These are phyloP conservation scores for Strix occidentalis DNA, from an alignment of 2,797 vertebrate genomes.

Conservation along the genomic window DNA sequence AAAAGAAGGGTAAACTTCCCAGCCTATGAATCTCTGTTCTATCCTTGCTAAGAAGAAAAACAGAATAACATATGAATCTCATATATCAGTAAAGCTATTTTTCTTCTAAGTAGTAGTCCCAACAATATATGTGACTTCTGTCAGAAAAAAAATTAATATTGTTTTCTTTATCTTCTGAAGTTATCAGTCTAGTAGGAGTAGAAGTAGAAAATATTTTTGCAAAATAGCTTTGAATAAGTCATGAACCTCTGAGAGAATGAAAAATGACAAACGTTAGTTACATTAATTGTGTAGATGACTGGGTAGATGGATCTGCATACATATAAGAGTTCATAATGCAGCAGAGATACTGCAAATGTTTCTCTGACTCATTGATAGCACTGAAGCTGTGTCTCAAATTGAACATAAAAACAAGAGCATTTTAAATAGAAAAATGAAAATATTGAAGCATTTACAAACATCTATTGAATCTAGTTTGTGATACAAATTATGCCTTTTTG, in stretches of 20 bases:
- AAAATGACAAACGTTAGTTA: background rate
- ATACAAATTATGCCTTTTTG: background rate
- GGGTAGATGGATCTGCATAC: background rate
- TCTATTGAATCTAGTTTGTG: background rate
- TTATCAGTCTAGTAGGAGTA: background rate
- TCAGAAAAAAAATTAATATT: background rate
- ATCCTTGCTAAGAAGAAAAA: background rate
- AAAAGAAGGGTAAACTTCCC: background rate
- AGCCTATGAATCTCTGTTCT: background rate
- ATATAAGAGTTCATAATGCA: background rate
- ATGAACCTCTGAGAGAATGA: background rate
- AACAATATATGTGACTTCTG: background rate
- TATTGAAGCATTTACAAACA: background rate
- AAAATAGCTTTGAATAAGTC: background rate
- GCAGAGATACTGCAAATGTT: background rate
- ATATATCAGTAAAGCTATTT: background rate
- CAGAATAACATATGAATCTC: background rate
- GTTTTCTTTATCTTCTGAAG: background rate
- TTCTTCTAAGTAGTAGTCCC: background rate
- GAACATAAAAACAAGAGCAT: background rate
- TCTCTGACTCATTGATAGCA: background rate
- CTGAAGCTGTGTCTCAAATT: background rate
- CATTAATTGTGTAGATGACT: background rate
- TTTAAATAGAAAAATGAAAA: background rate
- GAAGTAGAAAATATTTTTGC: background rate